A percentile compares a stretch with the other conserved stretches of the same genome.
phyloP scores from a whole-genome alignment of 2,888 invertebrate species.

The Mimas tiliae region DNA sequence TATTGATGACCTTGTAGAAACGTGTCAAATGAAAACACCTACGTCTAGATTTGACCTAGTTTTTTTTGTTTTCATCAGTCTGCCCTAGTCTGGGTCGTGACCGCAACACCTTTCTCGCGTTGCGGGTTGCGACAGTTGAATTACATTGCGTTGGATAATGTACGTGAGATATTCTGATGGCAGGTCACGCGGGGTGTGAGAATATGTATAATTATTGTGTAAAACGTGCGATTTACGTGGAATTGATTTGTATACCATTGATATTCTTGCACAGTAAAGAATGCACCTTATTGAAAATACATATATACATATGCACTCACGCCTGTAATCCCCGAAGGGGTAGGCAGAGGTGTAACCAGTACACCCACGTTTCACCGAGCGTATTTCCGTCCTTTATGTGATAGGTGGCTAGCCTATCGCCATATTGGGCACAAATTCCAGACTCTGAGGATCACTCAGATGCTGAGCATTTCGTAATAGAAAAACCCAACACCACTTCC shows the following conservation, averaged over 20 bases:
- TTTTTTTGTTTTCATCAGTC: conserved; percentile 35
- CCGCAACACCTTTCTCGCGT: conserved; percentile 46
- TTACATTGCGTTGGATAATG: background rate
- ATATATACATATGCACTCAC: too few relatives aligned
- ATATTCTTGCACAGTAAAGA: background rate
- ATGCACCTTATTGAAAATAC: too few relatives aligned
- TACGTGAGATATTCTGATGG: conserved; percentile 15
- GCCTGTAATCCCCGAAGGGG: too few relatives aligned
- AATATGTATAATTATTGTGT: conserved; percentile 6
- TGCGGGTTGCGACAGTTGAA: conserved; percentile 29
- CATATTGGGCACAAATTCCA: too few relatives aligned
- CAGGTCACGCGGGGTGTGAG: conserved; percentile 13
- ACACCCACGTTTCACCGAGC: too few relatives aligned
- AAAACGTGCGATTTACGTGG: background rate
- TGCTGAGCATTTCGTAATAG: too few relatives aligned
- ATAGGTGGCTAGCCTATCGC: too few relatives aligned
- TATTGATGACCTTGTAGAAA: background rate
- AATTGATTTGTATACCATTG: background rate
- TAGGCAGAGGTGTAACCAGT: too few relatives aligned
- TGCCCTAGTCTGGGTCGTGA: conserved; percentile 39
- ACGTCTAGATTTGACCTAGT: conserved; percentile 33
- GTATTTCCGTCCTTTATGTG: too few relatives aligned
- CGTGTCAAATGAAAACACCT: conserved; percentile 2
- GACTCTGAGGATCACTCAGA: too few relatives aligned
- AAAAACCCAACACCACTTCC: too few relatives aligned